Evolutionary conservation across 2,888 invertebrate genomes (phyloP).

Genomic region (Malacosoma neustria): DNA sequence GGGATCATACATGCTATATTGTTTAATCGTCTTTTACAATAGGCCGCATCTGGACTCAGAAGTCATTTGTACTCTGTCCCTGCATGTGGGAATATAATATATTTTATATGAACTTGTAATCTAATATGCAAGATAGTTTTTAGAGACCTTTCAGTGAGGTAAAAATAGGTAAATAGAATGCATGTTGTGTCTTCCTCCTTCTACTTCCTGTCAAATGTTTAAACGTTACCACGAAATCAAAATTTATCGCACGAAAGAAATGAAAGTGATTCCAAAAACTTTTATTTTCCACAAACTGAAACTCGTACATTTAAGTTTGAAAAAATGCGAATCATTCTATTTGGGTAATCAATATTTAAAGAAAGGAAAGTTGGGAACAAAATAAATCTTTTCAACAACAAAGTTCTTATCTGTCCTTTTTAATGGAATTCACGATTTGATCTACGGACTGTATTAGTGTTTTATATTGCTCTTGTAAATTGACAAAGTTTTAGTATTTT

Average conservation of each 20-base stretch:
- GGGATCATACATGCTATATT: no score
- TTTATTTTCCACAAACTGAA: constrained; percentile 57
- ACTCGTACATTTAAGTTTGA: constrained; percentile 65
- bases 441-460: constrained; percentile 4
- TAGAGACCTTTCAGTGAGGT: no score
- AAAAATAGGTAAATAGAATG: no score
- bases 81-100: no score
- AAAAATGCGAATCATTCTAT: constrained; percentile 60
- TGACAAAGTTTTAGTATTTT: neutral
- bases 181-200: no score
- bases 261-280: constrained; percentile 50
- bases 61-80: no score
- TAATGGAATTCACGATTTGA: constrained; percentile 15
- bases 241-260: constrained; percentile 55
- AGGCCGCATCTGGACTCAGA: no score
- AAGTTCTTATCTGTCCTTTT: constrained; percentile 34
- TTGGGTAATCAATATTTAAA: constrained; percentile 62
- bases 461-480: neutral
- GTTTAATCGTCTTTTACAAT: no score
- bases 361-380: constrained; percentile 47
- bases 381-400: constrained; percentile 35
- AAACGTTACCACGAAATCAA: constrained; percentile 37
- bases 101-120: no score
- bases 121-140: no score
- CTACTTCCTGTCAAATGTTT: no score